phyloP scores from a whole-genome alignment of 2,888 invertebrate species.

The Tenthredo distinguenda region DNA sequence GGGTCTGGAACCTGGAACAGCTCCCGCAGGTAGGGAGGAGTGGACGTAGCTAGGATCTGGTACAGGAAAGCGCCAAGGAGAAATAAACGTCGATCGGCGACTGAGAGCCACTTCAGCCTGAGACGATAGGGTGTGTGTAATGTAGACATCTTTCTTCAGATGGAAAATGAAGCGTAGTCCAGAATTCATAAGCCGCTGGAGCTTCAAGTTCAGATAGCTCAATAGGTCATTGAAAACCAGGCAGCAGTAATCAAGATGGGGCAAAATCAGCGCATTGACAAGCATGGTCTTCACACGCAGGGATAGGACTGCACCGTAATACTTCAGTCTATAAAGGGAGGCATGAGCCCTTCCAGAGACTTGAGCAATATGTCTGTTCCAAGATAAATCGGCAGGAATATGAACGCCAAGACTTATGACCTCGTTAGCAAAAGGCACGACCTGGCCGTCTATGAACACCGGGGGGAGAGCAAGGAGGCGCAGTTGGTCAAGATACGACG shows the following conservation, averaged over 20 bases:
- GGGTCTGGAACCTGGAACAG: too few species aligned
- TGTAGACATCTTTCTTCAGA: neutral
- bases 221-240: neutral
- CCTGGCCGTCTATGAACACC: too few species aligned
- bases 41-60: too few species aligned
- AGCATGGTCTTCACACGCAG: too few species aligned
- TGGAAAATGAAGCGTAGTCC: neutral
- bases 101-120: too few species aligned
- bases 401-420: constrained; percentile 4
- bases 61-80: too few species aligned
- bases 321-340: neutral
- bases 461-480: too few species aligned
- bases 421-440: neutral
- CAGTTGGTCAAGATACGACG: too few species aligned
- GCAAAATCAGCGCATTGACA: too few species aligned
- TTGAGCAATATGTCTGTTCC: constrained; percentile 7
- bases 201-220: neutral
- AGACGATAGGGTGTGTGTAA: neutral
- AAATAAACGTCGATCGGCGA: too few species aligned
- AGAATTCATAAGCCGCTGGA: neutral
- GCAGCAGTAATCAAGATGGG: neutral
- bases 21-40: too few species aligned
- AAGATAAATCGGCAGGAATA: constrained; percentile 7
- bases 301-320: neutral
- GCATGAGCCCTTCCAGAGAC: constrained; percentile 8